phyloP scores from a whole-genome alignment of 2,797 vertebrate species.

The Platyrinchus mystaceus region DNA sequence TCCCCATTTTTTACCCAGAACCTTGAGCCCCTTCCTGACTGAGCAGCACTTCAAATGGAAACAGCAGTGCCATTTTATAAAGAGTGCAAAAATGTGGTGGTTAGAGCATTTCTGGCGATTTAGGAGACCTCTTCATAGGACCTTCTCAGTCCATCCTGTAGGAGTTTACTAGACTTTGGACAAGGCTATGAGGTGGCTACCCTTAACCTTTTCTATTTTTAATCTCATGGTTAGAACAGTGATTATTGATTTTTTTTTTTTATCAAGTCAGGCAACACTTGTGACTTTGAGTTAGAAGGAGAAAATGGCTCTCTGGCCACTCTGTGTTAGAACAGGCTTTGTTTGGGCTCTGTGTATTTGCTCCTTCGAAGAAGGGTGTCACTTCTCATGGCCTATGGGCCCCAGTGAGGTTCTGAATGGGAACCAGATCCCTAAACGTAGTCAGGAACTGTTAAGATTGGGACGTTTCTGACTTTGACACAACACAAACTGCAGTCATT shows the following conservation, averaged over 20 bases:
- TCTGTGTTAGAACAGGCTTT: not conserved
- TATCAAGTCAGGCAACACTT: not conserved
- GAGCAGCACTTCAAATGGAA: not conserved
- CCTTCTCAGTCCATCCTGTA: not conserved
- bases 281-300: not conserved
- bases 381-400: not conserved
- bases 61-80: not conserved
- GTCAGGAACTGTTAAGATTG: not conserved
- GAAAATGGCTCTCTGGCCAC: not conserved
- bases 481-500: not conserved
- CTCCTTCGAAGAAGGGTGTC: not conserved
- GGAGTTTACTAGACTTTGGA: not conserved
- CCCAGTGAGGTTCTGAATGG: not conserved
- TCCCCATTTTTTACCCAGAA: not conserved
- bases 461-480: not conserved
- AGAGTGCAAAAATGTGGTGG: not conserved
- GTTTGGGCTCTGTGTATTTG: not conserved
- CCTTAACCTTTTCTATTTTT: not conserved
- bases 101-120: not conserved
- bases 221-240: not conserved
- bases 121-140: not conserved
- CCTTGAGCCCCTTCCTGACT: not conserved
- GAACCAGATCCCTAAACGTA: not conserved
- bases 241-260: not conserved
- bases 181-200: not conserved